These are phyloP conservation scores for Drosophila picticornis DNA, from an alignment of 2,888 invertebrate genomes.

Conservation along the genomic window DNA sequence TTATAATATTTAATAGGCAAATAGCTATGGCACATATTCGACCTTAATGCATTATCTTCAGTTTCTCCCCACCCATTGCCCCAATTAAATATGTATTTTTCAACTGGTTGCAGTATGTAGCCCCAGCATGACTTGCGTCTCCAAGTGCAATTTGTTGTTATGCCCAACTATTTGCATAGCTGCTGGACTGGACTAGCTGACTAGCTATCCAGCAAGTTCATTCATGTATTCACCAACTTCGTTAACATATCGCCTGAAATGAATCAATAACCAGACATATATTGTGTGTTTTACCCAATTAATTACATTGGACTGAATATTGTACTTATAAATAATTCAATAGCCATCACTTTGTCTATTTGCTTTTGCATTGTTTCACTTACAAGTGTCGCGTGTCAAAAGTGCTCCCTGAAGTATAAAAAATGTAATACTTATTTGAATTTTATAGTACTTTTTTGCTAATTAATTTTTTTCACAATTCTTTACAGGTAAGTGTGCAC, in stretches of 20 bases:
- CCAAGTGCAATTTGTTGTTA: constrained; percentile 33
- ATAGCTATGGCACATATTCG: constrained; percentile 26
- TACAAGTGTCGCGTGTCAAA: constrained; percentile 53
- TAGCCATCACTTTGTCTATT: constrained; percentile 3
- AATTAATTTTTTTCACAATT: constrained; percentile 21
- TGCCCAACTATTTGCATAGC: constrained; percentile 50
- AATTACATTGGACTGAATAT: constrained; percentile 4
- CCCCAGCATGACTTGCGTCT: constrained; percentile 18
- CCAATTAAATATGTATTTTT: constrained; percentile 20
- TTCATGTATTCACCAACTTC: constrained; percentile 35
- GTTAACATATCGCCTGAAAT: constrained; percentile 33
- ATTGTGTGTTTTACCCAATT: constrained; percentile 1
- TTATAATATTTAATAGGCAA: constrained; percentile 18
- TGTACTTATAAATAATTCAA: constrained; percentile 50
- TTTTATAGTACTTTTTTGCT: constrained; percentile 6
- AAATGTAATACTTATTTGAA: neutral
- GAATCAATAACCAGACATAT: constrained; percentile 11
- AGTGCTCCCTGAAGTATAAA: constrained; percentile 29
- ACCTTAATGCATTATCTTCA: constrained; percentile 19
- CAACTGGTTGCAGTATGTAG: constrained; percentile 14
- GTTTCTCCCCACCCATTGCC: constrained; percentile 15
- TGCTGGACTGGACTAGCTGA: constrained; percentile 29
- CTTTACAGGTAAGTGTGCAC: constrained; percentile 27
- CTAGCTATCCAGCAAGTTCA: constrained; percentile 35
- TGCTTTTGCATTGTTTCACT: constrained; percentile 25